Percentiles rank a stretch among this genome's conserved stretches.
These are phyloP conservation scores for Abrostola triplasia DNA, from an alignment of 2,888 invertebrate species.

Conservation along the genomic window DNA sequence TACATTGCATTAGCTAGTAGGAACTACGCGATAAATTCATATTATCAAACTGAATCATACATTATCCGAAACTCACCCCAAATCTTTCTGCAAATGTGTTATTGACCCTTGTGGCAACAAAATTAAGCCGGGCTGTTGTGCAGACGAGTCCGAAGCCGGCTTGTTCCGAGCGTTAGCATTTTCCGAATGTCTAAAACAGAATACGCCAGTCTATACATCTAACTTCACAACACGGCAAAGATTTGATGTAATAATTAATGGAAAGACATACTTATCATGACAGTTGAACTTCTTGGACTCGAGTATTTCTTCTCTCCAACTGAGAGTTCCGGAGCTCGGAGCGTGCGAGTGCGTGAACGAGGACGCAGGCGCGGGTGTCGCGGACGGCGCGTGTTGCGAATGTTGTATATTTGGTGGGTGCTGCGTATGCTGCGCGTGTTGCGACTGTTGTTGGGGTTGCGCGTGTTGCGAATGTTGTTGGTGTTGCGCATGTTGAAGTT, in stretches of 20 bases:
- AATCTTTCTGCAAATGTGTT: conserved; percentile 77
- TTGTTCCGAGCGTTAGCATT: conserved; percentile 73
- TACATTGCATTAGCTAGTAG: conserved; percentile 3
- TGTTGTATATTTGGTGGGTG: conserved; percentile 23
- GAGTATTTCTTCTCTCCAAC: conserved; percentile 85
- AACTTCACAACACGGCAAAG: neutral
- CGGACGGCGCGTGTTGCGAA: conserved; percentile 25
- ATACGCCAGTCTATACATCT: neutral
- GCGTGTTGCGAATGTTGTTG: conserved; percentile 43
- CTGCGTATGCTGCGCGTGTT: conserved; percentile 38
- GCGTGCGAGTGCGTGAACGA: conserved; percentile 27
- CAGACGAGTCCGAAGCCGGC: conserved; percentile 71
- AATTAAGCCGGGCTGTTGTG: conserved; percentile 78
- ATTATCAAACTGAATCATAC: too few species aligned
- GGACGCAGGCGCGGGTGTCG: conserved; percentile 12
- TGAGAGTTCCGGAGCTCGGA: conserved; percentile 68
- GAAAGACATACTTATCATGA: conserved; percentile 70
- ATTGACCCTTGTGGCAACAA: conserved; percentile 80
- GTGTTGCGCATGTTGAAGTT: conserved; percentile 26
- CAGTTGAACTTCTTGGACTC: conserved; percentile 79
- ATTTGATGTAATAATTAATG: neutral
- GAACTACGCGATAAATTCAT: too few species aligned
- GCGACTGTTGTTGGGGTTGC: conserved; percentile 51
- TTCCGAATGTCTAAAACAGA: conserved; percentile 69
- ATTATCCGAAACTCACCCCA: conserved; percentile 65